Conservation (phyloP, 2,888 invertebrate species). For the Diaphora mendica region DNA sequence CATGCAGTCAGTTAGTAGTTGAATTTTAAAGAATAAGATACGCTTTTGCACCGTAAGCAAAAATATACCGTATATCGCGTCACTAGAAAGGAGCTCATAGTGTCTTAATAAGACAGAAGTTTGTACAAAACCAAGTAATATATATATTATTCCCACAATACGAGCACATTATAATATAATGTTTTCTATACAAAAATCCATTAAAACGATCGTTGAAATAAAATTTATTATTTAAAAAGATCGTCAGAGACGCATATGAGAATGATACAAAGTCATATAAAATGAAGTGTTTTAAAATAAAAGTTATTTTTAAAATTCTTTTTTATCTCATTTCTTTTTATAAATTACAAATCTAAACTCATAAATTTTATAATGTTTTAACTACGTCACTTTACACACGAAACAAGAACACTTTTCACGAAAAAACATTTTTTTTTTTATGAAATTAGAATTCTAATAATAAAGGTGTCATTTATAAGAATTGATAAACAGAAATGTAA, state of each 20-base stretch:
- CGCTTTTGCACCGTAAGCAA: not conserved
- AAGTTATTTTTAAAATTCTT: not conserved
- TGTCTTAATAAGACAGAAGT: not conserved
- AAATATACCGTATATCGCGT: not conserved
- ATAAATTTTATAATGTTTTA: not conserved
- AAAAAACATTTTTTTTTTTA: too few relatives aligned
- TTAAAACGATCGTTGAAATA: slow-evolving; percentile 38
- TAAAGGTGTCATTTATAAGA: too few relatives aligned
- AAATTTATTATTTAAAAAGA: slow-evolving; percentile 37
- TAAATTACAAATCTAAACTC: not conserved
- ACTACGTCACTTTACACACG: not conserved
- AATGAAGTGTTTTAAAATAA: not conserved
- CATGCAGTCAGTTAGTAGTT: too few relatives aligned
- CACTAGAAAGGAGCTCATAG: not conserved
- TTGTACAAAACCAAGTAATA: not conserved
- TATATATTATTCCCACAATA: not conserved
- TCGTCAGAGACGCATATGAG: slow-evolving; percentile 28
- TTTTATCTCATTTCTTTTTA: not conserved
- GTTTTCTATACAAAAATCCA: slow-evolving; percentile 26
- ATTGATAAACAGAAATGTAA: too few relatives aligned
- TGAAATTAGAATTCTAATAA: too few relatives aligned
- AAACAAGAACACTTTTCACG: too few relatives aligned
- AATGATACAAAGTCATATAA: not conserved
- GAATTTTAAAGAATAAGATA: not conserved
- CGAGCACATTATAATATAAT: not conserved